These are phyloP conservation scores for Chamaea fasciata DNA, from an alignment of 2,113 vertebrate species.

Conservation along the genomic window DNA sequence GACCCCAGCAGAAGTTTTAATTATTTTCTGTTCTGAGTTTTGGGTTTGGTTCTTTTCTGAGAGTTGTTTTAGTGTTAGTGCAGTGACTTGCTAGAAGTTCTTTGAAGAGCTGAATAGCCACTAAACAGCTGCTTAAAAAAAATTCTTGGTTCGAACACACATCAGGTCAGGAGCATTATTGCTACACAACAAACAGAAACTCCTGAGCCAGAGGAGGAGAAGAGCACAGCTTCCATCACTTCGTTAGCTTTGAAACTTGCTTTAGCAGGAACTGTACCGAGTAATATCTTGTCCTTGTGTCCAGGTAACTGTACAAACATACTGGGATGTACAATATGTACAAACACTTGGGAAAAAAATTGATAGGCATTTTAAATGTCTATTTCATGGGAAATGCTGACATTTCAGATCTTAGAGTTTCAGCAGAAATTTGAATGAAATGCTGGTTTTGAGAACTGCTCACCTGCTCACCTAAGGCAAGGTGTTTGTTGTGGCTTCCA, in stretches of 20 bases:
- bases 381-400: background rate
- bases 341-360: background rate
- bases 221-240: background rate
- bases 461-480: background rate
- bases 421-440: background rate
- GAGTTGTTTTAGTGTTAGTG: background rate
- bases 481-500: background rate
- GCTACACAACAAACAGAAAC: background rate
- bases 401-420: background rate
- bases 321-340: background rate
- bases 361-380: background rate
- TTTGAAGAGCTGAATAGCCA: background rate
- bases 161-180: background rate
- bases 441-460: background rate
- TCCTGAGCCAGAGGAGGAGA: background rate
- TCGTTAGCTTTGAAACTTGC: background rate
- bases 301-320: background rate
- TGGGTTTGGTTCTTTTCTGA: background rate
- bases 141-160: background rate
- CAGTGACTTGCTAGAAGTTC: background rate
- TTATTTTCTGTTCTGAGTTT: background rate
- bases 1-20: background rate
- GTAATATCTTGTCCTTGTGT: background rate
- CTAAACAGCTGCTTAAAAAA: background rate
- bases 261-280: background rate